Evolutionary conservation across 37 sponge, comb jelly and placozoan genomes (phyloP).

Genomic region (Agelas oroides): DNA sequence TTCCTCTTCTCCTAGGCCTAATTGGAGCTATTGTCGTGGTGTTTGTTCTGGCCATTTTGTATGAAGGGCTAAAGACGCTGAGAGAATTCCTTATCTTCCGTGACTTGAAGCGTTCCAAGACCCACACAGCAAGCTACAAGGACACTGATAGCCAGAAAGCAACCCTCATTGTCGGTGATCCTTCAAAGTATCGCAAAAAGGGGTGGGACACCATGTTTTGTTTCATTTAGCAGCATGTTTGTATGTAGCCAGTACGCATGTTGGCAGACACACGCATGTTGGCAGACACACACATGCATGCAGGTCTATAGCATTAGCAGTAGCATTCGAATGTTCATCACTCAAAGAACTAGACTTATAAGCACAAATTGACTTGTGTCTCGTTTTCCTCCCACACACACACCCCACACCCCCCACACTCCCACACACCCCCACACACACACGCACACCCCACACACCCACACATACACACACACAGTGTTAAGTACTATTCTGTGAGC

Average conservation of each 20-base stretch:
- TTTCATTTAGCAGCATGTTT: too few species aligned
- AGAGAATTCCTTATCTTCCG: constrained; percentile 59
- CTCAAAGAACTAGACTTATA: too few species aligned
- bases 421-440: not conserved
- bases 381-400: too few species aligned
- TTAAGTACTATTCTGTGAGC: constrained; percentile 36
- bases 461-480: not conserved
- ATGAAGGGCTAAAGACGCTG: constrained; percentile 71
- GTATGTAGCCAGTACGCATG: too few species aligned
- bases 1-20: constrained; percentile 33
- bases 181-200: too few species aligned
- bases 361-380: too few species aligned
- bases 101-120: constrained; percentile 20
- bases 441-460: not conserved
- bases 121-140: not conserved
- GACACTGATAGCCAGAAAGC: not conserved
- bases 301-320: too few species aligned
- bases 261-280: too few species aligned
- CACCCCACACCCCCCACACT: not conserved
- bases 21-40: constrained; percentile 53
- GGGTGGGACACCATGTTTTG: too few species aligned
- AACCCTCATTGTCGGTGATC: too few species aligned
- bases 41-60: constrained; percentile 59
- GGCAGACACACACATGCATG: too few species aligned
- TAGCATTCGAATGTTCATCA: too few species aligned